Evolutionary conservation across 2,888 invertebrate genomes (phyloP), one percentile per base, ranked within the genome.

Genomic region (Leptinotarsa peninsularis): DNA sequence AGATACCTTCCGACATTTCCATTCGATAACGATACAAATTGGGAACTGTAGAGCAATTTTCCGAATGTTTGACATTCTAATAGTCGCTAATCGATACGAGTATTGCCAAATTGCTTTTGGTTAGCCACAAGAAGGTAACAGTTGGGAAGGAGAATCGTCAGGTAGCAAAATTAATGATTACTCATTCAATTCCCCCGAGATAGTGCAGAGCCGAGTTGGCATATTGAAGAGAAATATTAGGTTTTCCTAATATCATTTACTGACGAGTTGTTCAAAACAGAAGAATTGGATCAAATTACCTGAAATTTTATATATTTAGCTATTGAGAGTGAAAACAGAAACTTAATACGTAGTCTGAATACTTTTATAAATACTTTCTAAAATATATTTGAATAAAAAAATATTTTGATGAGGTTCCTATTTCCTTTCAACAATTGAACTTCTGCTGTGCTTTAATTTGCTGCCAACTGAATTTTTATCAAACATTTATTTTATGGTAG

Each of bases 51-150:
- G 63, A 75, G 72, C 75, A 72, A 75, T 75, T 75, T 75, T 56
- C 68, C 49, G 72, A 75, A 72, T 72, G 75, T 75, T 75, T 72
- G 72, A 72, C 75, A 75, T 75, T 75, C 72, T 75, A 72, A 75
- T 75, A 72, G 72, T 75, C 66, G 75, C 72, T 75, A 75, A 75
- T 75, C 75, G 75, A 75, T 68, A 49, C 69, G 75, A 75, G 66
- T 49, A 72, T 72, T 71, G 69, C 70, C 58, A 49, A 58, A 70
- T 58, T 70, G 70, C 58, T 70, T 69, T 70, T 14, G 70, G 70
- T 70, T 58, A 49, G 23, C 58, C 70, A 58, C 54, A 49, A 58
- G 54, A 69, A 56, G 69, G 56, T 60, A 49, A 17, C 33, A 27
- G 58, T 23, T 13, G 58, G 14, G 23, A 23, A 23, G 43, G 70